Conservation (phyloP, 2,888 invertebrate genomes). For the Tachystola acroxantha region DNA sequence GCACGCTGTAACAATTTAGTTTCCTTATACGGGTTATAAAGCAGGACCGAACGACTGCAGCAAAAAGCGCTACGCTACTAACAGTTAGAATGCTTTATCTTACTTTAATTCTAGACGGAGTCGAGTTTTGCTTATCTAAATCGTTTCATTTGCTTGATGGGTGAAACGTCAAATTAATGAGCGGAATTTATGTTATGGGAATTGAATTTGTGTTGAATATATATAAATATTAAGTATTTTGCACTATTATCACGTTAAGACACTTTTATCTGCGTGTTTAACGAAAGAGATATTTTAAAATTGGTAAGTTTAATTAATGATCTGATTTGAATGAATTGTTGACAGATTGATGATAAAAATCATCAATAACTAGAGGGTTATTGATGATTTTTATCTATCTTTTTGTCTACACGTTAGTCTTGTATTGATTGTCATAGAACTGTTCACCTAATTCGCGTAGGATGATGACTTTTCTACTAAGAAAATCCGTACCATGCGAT, state of each 20-base stretch:
- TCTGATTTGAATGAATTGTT: no score
- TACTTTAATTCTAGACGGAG: conserved; percentile 26
- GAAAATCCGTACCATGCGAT: no score
- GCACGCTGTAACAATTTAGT: conserved; percentile 58
- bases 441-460: no score
- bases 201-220: conserved; percentile 1
- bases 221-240: not conserved
- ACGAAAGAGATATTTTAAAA: no score
- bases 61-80: conserved; percentile 21
- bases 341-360: no score
- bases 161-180: conserved; percentile 17
- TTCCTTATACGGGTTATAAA: conserved; percentile 62
- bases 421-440: no score
- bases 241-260: not conserved
- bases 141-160: conserved; percentile 26
- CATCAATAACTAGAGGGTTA: no score
- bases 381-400: no score
- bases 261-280: not conserved
- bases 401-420: no score
- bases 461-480: no score
- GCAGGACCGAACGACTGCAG: conserved; percentile 40
- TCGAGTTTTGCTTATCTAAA: conserved; percentile 35
- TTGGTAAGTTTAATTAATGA: no score
- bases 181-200: conserved; percentile 11
- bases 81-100: conserved; percentile 29